Conservation (phyloP, 1,140 invertebrate species). For the Drosophila ironensis region DNA sequence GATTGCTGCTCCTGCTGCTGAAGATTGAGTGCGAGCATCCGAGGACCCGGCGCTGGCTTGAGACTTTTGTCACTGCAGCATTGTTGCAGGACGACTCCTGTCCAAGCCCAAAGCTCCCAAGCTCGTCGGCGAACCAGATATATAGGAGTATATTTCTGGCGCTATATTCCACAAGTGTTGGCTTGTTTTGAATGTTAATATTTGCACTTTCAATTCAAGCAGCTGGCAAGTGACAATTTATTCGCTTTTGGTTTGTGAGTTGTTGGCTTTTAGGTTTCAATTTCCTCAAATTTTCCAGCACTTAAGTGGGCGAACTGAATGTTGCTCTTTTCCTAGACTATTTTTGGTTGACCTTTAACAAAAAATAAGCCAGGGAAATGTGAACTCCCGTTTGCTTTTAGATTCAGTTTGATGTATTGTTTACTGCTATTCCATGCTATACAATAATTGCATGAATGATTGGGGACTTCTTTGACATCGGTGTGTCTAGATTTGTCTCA, state of each 20-base stretch:
- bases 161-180: conserved; percentile 63
- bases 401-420: not conserved
- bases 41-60: conserved; percentile 9
- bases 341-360: conserved; percentile 11
- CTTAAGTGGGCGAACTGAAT: conserved; percentile 42
- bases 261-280: conserved; percentile 52
- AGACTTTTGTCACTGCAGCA: conserved; percentile 29
- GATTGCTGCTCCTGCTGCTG: conserved; percentile 15
- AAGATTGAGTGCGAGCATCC: conserved; percentile 28
- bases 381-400: not conserved
- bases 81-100: conserved; percentile 23
- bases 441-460: too few species aligned
- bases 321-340: conserved; percentile 43
- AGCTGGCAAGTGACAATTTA: conserved; percentile 76
- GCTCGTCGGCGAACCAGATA: conserved; percentile 19
- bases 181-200: conserved; percentile 79
- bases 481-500: too few species aligned
- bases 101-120: conserved; percentile 1
- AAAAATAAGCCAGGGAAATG: not conserved
- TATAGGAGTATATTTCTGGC: conserved; percentile 8
- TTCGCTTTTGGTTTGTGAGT: conserved; percentile 51
- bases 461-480: too few species aligned
- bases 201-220: conserved; percentile 75
- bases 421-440: too few species aligned
- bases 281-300: conserved; percentile 52